Conservation (phyloP, 2,113 vertebrate genomes). For the Neolamprologus devosi region DNA sequence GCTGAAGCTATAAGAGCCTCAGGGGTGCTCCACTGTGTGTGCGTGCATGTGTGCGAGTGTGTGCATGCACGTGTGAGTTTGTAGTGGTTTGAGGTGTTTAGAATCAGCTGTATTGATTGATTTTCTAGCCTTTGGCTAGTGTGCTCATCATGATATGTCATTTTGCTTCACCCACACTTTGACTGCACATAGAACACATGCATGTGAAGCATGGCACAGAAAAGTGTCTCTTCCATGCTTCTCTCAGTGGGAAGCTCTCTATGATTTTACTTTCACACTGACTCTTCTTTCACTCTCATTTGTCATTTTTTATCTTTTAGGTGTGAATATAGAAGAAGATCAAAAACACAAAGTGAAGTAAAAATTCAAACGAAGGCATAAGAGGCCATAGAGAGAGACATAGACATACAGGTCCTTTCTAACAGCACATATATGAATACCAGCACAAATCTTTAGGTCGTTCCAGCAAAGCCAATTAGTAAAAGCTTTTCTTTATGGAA, state of each 20-base stretch:
- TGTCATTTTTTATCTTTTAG: slow-evolving; percentile 1
- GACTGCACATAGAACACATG: background rate
- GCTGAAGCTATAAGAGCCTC: slow-evolving; percentile 6
- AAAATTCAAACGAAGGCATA: background rate
- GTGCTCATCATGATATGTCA: background rate
- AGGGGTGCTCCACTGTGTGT: background rate
- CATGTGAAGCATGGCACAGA: background rate
- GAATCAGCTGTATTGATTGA: slow-evolving; percentile 19
- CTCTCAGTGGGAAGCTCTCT: slow-evolving; percentile 10
- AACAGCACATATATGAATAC: background rate
- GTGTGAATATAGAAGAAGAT: background rate
- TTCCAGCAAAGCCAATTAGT: background rate
- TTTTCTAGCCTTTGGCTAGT: slow-evolving; percentile 27
- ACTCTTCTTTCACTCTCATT: background rate
- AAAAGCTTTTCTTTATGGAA: background rate
- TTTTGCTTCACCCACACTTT: background rate
- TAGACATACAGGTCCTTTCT: background rate
- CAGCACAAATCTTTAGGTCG: background rate
- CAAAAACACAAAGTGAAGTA: background rate
- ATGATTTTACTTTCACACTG: background rate
- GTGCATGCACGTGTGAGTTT: background rate
- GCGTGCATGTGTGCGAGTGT: background rate
- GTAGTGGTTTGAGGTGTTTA: background rate
- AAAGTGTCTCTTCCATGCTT: slow-evolving; percentile 1
- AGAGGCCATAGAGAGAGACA: background rate